Base-by-base conservation (phyloP, 2,113 vertebrate species). In the Morone saxatilis region DNA sequence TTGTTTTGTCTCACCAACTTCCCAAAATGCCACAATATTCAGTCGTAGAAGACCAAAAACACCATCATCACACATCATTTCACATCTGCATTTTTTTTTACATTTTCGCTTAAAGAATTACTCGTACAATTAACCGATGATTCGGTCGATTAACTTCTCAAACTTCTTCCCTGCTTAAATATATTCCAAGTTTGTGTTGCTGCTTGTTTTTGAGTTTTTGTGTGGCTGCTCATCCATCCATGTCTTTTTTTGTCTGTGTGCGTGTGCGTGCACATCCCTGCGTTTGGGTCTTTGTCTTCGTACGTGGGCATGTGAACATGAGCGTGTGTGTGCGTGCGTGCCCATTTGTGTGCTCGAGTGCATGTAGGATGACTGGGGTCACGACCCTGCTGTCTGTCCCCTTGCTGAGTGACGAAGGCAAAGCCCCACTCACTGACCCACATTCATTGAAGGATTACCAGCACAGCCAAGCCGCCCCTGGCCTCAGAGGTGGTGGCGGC, bases 401-500 rank as follows among this genome's bases (percentile, higher is more conserved):
- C 84, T 89, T n/a, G 62, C 85, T 91, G 90, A 89, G 91, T 88
- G 91, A 92, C 78, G 86, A 85, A 89, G 88, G 82, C 81, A 81
- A 90, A 89, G 84, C 89, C 88, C 84, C 69, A 63, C 80, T 89
- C 81, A n/a, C 81, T 94, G 94, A 95, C 93, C 94, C 90, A 92
- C 88, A 92, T 94, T 91, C 88, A 92, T 68, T 80, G 72, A 87
- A 83, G 93, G 92, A 94, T 94, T 93, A 94, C 78, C 54, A 57
- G 71, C 56, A 9, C 71, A 84, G 86, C 88, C 87, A 90, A 84
- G 86, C 88, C 3, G 80, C 83, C 86, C 78, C 86, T 57, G 87
- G 82, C 81, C 86, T 86, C 86, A 63, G 82, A 86, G 88, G 80
- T 71, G 63, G 78, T 4, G 36, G 56, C 2, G 20, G n/a, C 0